Evolutionary conservation across 2,113 vertebrate genomes (phyloP).

Genomic region (Syrmaticus mikado): DNA sequence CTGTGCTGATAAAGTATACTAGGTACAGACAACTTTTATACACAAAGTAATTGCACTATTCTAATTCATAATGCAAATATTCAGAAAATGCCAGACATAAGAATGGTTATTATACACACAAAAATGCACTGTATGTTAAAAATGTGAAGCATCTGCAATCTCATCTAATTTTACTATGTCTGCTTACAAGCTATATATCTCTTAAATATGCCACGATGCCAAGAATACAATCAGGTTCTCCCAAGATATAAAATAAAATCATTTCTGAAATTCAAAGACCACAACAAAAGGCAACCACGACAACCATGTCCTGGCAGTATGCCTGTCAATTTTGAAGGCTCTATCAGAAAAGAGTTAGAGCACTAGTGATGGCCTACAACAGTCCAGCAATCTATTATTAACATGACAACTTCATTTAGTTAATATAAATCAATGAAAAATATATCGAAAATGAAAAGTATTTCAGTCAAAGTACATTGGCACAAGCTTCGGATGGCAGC

Average conservation of each 20-base stretch:
- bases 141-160: not conserved
- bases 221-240: not conserved
- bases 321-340: not conserved
- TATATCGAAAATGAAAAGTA: not conserved
- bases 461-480: slow-evolving; percentile 43
- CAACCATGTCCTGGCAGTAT: not conserved
- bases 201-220: not conserved
- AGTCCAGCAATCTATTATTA: not conserved
- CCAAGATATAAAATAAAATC: not conserved
- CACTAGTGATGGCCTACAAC: not conserved
- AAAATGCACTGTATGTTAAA: slow-evolving; percentile 35
- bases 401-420: not conserved
- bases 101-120: slow-evolving; percentile 50
- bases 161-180: not conserved
- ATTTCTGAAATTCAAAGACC: slow-evolving; percentile 25
- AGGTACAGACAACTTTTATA: slow-evolving; percentile 72
- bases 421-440: slow-evolving; percentile 26
- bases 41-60: slow-evolving; percentile 67
- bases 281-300: not conserved
- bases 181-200: not conserved
- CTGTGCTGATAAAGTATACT: slow-evolving; percentile 63
- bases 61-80: slow-evolving; percentile 70
- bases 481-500: slow-evolving; percentile 40
- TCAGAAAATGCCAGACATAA: slow-evolving; percentile 66
- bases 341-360: not conserved